Percentiles rank a stretch among this genome's conserved stretches.
Evolutionary conservation across 1,140 invertebrate genomes (phyloP).

Genomic region (Brachionus paranguensis): DNA sequence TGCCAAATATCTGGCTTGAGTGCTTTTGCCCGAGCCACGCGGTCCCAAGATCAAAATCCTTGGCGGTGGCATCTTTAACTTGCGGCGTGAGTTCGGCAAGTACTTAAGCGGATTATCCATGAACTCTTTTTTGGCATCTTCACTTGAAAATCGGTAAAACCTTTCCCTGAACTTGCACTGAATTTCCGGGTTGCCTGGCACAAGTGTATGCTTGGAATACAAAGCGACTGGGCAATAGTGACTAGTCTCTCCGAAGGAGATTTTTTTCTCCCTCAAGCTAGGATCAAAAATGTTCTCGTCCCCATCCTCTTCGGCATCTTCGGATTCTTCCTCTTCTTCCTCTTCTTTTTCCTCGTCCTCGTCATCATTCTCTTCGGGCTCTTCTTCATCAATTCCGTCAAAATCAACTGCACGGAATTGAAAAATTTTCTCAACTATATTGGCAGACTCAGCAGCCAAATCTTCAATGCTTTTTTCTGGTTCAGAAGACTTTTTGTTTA

Average conservation of each 20-base stretch:
- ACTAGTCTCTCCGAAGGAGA: slow-evolving; percentile 52
- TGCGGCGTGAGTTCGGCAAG: slow-evolving; percentile 40
- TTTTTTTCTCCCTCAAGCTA: slow-evolving; percentile 48
- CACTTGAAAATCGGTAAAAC: slow-evolving; percentile 51
- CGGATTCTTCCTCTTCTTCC: slow-evolving; percentile 44
- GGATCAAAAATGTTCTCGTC: slow-evolving; percentile 52
- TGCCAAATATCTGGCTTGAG: slow-evolving; percentile 51
- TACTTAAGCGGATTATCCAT: slow-evolving; percentile 48
- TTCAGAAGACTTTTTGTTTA: slow-evolving; percentile 40
- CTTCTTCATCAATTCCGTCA: slow-evolving; percentile 37
- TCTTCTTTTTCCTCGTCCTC: slow-evolving; percentile 34
- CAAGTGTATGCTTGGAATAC: slow-evolving; percentile 49
- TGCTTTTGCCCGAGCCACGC: slow-evolving; percentile 51
- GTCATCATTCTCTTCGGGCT: slow-evolving; percentile 40
- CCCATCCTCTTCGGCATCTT: slow-evolving; percentile 53
- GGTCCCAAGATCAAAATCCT: slow-evolving; percentile 52
- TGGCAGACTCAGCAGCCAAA: background rate
- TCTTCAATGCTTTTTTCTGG: slow-evolving; percentile 42
- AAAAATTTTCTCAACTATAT: slow-evolving; percentile 24
- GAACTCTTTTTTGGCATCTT: slow-evolving; percentile 51
- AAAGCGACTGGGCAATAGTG: slow-evolving; percentile 54
- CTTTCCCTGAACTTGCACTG: slow-evolving; percentile 52
- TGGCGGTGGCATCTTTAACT: slow-evolving; percentile 46
- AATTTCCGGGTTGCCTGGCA: slow-evolving; percentile 53
- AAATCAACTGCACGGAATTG: background rate